Conservation (phyloP, 2,113 vertebrate genomes). For the Dasyurus viverrinus region DNA sequence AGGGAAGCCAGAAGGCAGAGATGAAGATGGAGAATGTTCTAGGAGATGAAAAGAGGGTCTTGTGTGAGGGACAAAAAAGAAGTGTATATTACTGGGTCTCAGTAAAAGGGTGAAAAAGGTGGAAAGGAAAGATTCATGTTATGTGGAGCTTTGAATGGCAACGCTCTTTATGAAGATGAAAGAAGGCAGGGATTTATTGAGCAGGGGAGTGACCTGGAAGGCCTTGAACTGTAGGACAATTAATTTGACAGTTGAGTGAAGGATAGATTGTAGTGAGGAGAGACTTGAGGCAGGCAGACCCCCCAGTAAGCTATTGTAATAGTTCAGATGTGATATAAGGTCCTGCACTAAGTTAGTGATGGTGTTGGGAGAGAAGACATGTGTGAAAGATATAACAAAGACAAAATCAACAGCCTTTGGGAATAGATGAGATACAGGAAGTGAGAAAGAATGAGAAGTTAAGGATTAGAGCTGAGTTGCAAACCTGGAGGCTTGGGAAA, state of each 20-base stretch:
- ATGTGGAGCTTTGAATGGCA: neutral
- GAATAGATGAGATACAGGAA: no score
- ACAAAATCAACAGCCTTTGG: no score
- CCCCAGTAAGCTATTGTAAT: neutral
- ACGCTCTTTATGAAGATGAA: neutral
- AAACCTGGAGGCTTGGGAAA: no score
- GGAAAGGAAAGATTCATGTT: neutral
- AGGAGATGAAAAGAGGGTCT: neutral
- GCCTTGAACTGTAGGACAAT: neutral
- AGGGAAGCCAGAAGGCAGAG: neutral
- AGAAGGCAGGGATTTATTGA: neutral
- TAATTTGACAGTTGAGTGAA: neutral
- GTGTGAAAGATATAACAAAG: no score
- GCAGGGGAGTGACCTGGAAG: neutral
- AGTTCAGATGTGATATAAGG: neutral
- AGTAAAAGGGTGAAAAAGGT: neutral
- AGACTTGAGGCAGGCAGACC: neutral
- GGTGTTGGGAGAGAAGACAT: no score
- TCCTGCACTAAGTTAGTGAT: no score
- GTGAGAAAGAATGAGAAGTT: no score
- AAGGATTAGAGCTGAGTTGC: no score
- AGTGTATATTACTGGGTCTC: neutral
- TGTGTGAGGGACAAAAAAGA: neutral
- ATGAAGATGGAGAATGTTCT: neutral
- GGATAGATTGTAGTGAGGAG: neutral